Evolutionary conservation across 2,113 vertebrate species (phyloP).

Genomic region (Varanus komodoensis): DNA sequence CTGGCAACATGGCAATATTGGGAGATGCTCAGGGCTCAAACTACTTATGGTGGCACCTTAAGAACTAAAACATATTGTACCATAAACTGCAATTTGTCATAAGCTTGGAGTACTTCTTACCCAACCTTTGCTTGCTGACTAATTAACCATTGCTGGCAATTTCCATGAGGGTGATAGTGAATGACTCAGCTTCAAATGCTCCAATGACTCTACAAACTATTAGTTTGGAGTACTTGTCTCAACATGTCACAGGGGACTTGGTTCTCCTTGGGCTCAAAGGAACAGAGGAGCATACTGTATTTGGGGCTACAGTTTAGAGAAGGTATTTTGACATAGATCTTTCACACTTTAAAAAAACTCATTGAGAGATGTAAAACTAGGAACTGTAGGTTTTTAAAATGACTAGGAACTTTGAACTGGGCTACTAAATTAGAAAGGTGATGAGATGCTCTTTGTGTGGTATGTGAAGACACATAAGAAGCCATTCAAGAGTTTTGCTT

Average conservation of each 20-base stretch:
- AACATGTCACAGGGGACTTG: slow-evolving; percentile 29
- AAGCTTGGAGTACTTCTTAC: not conserved
- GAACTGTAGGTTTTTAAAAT: not conserved
- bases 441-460: not conserved
- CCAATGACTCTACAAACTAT: slow-evolving; percentile 34
- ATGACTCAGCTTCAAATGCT: slow-evolving; percentile 42
- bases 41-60: not conserved
- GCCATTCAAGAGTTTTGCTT: fast-evolving
- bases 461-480: not conserved
- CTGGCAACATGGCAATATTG: too few relatives aligned
- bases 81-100: not conserved
- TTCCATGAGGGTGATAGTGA: not conserved
- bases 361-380: not conserved
- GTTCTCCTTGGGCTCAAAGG: slow-evolving; percentile 17
- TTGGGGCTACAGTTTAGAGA: not conserved
- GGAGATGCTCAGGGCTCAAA: too few relatives aligned
- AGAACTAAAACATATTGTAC: not conserved
- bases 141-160: not conserved
- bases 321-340: not conserved
- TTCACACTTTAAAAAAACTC: not conserved
- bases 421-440: not conserved
- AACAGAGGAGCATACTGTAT: not conserved
- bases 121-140: not conserved
- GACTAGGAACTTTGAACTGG: not conserved
- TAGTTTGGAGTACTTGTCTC: slow-evolving; percentile 8